phyloP scores from a whole-genome alignment of 1,140 invertebrate species.

The Pseudomyrmex flavicornis region DNA sequence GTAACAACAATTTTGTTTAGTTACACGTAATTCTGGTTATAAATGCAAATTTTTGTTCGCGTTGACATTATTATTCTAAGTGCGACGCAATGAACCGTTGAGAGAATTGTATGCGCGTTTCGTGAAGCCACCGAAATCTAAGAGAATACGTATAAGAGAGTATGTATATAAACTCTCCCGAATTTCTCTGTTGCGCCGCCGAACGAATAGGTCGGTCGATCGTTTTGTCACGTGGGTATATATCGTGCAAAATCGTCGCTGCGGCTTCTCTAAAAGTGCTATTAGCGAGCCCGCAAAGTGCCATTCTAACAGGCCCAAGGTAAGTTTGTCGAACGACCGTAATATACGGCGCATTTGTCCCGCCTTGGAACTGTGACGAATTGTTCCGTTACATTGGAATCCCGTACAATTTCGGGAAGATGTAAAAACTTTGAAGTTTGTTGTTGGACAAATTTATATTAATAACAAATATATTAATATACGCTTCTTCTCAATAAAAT shows the following conservation, averaged over 20 bases:
- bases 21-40: too few species aligned
- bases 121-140: background rate
- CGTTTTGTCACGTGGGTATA: constrained; percentile 30
- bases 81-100: constrained; percentile 19
- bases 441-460: too few species aligned
- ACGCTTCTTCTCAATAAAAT: too few species aligned
- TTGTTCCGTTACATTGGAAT: too few species aligned
- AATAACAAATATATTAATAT: too few species aligned
- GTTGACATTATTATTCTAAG: background rate
- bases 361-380: background rate
- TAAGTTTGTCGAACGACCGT: constrained; percentile 48
- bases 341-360: constrained; percentile 39
- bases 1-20: too few species aligned
- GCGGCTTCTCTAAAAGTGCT: constrained; percentile 52
- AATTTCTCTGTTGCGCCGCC: constrained; percentile 28
- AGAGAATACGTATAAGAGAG: background rate
- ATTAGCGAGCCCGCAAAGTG: constrained; percentile 53
- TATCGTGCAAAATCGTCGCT: constrained; percentile 42
- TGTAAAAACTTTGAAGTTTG: background rate
- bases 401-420: background rate
- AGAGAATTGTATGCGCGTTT: constrained; percentile 26
- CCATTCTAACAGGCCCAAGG: constrained; percentile 20
- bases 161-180: background rate
- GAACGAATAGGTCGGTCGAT: constrained; percentile 43
- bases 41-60: background rate